These are phyloP conservation scores for Drosophila nr. perissopoda DNA, from an alignment of 2,888 invertebrate genomes.

Conservation along the genomic window DNA sequence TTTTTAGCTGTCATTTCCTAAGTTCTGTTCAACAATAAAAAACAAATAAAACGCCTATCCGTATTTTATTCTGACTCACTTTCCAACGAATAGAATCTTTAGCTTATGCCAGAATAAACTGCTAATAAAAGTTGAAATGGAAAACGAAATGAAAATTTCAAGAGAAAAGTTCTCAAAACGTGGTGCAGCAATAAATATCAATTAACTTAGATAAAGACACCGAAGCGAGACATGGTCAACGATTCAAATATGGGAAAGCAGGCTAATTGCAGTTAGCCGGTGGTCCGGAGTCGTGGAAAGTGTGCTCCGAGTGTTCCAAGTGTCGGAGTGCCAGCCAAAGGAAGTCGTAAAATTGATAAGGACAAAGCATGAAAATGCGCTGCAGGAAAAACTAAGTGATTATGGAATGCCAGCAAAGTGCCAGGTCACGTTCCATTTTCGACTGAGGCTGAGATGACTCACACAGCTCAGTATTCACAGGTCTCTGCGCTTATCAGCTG, in stretches of 20 bases:
- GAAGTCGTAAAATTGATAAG: slow-evolving; percentile 78
- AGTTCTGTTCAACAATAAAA: neutral
- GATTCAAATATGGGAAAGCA: slow-evolving; percentile 40
- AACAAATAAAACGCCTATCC: neutral
- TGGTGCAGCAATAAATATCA: slow-evolving; percentile 73
- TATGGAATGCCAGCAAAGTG: slow-evolving; percentile 60
- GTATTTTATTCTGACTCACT: slow-evolving; percentile 12
- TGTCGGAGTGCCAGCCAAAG: slow-evolving; percentile 44
- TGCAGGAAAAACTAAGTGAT: slow-evolving; percentile 46
- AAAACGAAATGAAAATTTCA: slow-evolving; percentile 3
- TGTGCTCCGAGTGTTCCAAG: slow-evolving; percentile 2
- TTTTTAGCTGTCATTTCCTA: neutral
- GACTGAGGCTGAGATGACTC: slow-evolving; percentile 58
- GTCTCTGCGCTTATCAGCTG: slow-evolving; percentile 53
- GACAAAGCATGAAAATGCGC: slow-evolving; percentile 46
- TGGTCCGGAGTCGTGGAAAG: slow-evolving; percentile 48
- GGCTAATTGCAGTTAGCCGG: slow-evolving; percentile 70
- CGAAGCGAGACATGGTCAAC: slow-evolving; percentile 41
- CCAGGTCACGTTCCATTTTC: slow-evolving; percentile 73
- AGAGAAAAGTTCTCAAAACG: slow-evolving; percentile 55
- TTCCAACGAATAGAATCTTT: slow-evolving; percentile 1
- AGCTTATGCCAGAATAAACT: neutral
- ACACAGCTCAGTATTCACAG: slow-evolving; percentile 29
- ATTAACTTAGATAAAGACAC: slow-evolving; percentile 66
- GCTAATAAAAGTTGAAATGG: slow-evolving; percentile 29